Evolutionary conservation across 2,888 invertebrate species (phyloP).

Genomic region (Phortica okadai): DNA sequence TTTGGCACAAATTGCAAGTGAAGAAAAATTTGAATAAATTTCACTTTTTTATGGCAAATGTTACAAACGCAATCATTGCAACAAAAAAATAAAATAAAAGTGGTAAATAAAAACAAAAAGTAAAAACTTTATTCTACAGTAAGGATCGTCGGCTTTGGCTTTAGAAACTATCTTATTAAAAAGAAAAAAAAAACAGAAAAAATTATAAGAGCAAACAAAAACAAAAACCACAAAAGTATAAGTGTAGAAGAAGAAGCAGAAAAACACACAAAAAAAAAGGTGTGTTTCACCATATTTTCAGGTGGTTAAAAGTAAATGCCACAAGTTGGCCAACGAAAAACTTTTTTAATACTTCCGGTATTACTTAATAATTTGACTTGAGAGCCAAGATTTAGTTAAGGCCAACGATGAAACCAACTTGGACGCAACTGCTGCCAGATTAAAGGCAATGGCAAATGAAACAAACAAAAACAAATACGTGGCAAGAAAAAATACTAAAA

Average conservation of each 20-base stretch:
- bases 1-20: too few species aligned
- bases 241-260: neutral
- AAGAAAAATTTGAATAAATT: too few species aligned
- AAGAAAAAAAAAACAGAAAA: neutral
- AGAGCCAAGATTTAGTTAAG: neutral
- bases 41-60: too few species aligned
- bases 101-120: too few species aligned
- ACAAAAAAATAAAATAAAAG: too few species aligned
- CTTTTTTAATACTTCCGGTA: constrained; percentile 21
- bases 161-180: neutral
- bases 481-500: neutral
- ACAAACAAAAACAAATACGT: neutral
- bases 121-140: too few species aligned
- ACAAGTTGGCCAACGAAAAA: constrained; percentile 13
- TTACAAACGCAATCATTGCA: too few species aligned
- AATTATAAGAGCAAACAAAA: neutral
- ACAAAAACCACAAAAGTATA: neutral
- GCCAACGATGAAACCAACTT: neutral
- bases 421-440: neutral
- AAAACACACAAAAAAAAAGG: neutral
- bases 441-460: neutral
- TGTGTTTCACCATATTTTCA: constrained; percentile 9
- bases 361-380: constrained; percentile 11
- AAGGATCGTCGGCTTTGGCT: neutral
- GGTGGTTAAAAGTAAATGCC: constrained; percentile 9